Evolutionary conservation across 2,797 vertebrate species (phyloP).

Genomic region (Anguilla anguilla): DNA sequence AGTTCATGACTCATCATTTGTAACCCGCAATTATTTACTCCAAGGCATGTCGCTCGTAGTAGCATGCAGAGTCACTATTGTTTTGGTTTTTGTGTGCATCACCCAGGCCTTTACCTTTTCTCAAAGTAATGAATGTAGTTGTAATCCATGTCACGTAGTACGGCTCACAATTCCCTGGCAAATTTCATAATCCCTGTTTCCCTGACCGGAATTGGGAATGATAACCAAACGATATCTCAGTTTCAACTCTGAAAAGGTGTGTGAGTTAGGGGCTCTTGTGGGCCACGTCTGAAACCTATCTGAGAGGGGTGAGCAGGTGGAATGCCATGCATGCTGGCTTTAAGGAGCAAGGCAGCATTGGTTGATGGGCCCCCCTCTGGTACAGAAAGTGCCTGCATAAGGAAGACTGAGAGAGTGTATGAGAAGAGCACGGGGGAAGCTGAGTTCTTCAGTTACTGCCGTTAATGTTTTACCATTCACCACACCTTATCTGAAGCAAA

Average conservation of each 20-base stretch:
- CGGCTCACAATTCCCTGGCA: background rate
- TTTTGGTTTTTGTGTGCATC: background rate
- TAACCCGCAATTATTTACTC: slow-evolving; percentile 3
- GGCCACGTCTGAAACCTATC: background rate
- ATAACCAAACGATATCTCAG: background rate
- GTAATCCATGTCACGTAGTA: background rate
- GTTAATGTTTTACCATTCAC: background rate
- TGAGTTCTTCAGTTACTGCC: background rate
- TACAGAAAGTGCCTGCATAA: background rate
- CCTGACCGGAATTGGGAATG: background rate
- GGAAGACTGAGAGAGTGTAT: background rate
- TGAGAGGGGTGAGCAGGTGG: background rate
- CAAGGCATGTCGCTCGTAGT: background rate
- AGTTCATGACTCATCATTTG: slow-evolving; percentile 20
- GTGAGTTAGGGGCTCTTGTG: background rate
- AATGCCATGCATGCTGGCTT: background rate
- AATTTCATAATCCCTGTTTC: background rate
- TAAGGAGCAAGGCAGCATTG: background rate
- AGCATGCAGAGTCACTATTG: too few relatives aligned
- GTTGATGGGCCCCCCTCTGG: background rate
- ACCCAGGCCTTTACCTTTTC: background rate
- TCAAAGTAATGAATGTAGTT: background rate
- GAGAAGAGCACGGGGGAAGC: background rate
- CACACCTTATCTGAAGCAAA: background rate
- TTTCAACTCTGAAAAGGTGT: background rate